These are phyloP conservation scores for Troides oblongomaculatus DNA, from an alignment of 2,888 invertebrate genomes.

Conservation along the genomic window DNA sequence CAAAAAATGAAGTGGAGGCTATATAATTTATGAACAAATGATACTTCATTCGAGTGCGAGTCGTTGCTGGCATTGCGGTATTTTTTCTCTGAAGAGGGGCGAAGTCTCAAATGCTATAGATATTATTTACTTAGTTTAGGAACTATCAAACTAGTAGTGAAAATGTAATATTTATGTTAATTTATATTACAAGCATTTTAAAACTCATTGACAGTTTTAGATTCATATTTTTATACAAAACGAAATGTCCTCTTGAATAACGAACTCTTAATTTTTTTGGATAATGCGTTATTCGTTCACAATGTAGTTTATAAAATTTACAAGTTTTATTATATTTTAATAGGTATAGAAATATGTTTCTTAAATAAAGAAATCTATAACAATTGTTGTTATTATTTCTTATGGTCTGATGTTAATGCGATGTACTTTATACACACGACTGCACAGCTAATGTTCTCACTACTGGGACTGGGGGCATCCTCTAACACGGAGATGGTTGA, in stretches of 20 bases:
- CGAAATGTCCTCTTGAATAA: background rate
- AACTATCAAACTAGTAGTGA: slow-evolving; percentile 6
- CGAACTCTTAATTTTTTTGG: slow-evolving; percentile 11
- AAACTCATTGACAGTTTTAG: background rate
- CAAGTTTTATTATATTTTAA: slow-evolving; percentile 15
- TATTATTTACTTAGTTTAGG: slow-evolving; percentile 9
- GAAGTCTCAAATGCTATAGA: slow-evolving; percentile 15
- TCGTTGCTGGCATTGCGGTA: background rate
- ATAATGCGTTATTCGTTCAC: slow-evolving; percentile 17
- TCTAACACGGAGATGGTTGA: too few species aligned
- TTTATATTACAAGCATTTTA: slow-evolving; percentile 5
- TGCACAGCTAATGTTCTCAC: too few species aligned
- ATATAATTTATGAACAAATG: slow-evolving; percentile 43
- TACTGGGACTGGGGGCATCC: too few species aligned
- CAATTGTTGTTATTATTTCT: slow-evolving; percentile 9
- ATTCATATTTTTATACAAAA: slow-evolving; percentile 24
- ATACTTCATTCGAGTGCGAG: slow-evolving; percentile 5
- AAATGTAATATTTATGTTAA: slow-evolving; percentile 20
- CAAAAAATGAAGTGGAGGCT: slow-evolving; percentile 63
- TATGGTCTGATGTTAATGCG: background rate
- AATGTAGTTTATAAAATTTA: slow-evolving; percentile 14
- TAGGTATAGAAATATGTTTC: slow-evolving; percentile 26
- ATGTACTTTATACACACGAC: too few species aligned
- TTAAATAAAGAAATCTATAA: slow-evolving; percentile 28
- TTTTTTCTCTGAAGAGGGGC: background rate